Evolutionary conservation across 2,888 invertebrate genomes (phyloP), one percentile per base, ranked within the genome.

Genomic region (Oscheius onirici): DNA sequence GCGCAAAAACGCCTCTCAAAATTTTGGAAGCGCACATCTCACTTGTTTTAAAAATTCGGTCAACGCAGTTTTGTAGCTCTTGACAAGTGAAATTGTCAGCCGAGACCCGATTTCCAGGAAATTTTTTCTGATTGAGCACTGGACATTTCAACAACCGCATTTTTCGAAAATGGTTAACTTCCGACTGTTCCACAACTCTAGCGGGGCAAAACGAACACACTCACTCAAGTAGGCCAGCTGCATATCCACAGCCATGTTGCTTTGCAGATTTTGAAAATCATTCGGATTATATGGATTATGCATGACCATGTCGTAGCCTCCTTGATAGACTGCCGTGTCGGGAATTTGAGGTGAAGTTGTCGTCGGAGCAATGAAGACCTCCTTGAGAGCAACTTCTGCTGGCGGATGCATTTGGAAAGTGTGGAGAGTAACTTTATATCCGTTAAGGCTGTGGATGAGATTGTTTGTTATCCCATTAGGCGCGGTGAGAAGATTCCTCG

Each of bases 401-500:
- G 63, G 46, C 58, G 44, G 63, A 49, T 63, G 49, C 63, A 63
- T 58, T 34, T 63, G 63, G 15, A 20, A 20, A 28, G 46, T 44
- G 63, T 63, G 63, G 49, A 46, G 17, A 49, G 63, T 44, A 63
- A 63, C 63, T 63, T 63, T 63, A 63, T 63, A 46, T 63, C 63
- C 49, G 55, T 63, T 28, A 49, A 63, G 63, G 63, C 58, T 15
- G 43, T 60, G 43, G 40, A 60, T 17, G 60, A 34, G 60, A 63
- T 63, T 63, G 63, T 63, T 63, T 63, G 51, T 63, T 63, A 63
- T 63, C 63, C 63, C 63, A 63, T 63, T 63, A 63, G 63, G 20
- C 26, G 49, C 63, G 17, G 17, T 46, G 49, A n/a, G 49, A 63
- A 49, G 26, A 26, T 43, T 41, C 24, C 43, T 41, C 46, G 63